These are phyloP conservation scores for Lordiphosa stackelbergi DNA, from an alignment of 1,140 invertebrate genomes.

Conservation along the genomic window DNA sequence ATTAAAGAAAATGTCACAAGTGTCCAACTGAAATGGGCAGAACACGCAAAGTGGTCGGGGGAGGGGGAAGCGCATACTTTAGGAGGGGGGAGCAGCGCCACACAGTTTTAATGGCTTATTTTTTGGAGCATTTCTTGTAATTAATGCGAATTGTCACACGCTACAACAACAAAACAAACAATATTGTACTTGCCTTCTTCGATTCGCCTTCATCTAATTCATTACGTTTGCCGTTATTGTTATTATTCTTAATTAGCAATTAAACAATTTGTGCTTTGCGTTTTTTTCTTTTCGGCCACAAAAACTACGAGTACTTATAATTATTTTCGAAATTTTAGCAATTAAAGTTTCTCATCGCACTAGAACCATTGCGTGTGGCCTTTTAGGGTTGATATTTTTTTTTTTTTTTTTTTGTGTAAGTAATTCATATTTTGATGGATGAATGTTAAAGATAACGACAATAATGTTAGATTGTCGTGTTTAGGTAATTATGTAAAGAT, in stretches of 20 bases:
- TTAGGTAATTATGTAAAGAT: conserved; percentile 26
- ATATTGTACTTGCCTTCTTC: conserved; percentile 53
- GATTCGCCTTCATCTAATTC: conserved; percentile 62
- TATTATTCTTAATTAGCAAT: conserved; percentile 69
- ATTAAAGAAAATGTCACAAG: conserved; percentile 74
- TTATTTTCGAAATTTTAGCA: conserved; percentile 15
- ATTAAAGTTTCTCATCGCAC: conserved; percentile 1
- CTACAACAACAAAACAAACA: conserved; percentile 34
- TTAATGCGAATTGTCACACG: conserved; percentile 76
- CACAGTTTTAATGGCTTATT: conserved; percentile 52
- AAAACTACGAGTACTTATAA: conserved; percentile 9
- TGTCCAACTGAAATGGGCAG: conserved; percentile 58
- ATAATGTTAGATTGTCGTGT: conserved; percentile 42
- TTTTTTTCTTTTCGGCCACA: conserved; percentile 1
- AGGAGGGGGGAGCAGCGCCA: conserved; percentile 3
- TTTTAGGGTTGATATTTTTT: too few relatives aligned
- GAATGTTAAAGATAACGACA: conserved; percentile 39
- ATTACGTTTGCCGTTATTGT: conserved; percentile 50
- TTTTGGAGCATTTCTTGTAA: conserved; percentile 70
- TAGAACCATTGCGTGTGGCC: too few relatives aligned
- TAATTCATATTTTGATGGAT: conserved; percentile 42
- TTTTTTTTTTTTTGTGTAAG: too few relatives aligned
- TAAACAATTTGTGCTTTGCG: conserved; percentile 71
- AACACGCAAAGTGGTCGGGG: conserved; percentile 34
- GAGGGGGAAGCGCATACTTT: background rate